Evolutionary conservation across 2,888 invertebrate species (phyloP).

Genomic region (Erebia palarica): DNA sequence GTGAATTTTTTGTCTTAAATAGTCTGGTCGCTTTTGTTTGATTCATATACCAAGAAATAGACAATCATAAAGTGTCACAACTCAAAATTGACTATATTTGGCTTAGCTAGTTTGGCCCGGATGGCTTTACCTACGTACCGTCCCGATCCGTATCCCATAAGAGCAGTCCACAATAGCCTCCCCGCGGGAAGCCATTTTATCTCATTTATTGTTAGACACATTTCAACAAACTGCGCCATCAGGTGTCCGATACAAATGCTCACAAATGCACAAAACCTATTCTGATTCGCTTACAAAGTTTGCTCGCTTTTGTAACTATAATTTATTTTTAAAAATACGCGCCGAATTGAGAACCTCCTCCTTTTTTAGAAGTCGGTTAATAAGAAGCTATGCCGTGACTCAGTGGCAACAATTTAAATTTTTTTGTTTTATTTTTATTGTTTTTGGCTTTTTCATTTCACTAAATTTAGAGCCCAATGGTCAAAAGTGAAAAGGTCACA

Average conservation of each 20-base stretch:
- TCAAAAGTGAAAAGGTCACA: no score
- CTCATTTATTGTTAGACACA: conserved; percentile 65
- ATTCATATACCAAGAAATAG: background rate
- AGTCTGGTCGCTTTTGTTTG: no score
- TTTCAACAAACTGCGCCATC: conserved; percentile 59
- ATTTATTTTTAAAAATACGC: no score
- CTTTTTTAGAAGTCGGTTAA: no score
- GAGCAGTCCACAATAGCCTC: conserved; percentile 73
- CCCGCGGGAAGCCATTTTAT: conserved; percentile 73
- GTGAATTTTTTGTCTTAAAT: no score
- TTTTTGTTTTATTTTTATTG: background rate
- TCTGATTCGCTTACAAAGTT: conserved; percentile 11
- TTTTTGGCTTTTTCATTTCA: background rate
- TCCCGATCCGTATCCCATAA: conserved; percentile 55
- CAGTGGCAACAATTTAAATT: background rate
- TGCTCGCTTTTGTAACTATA: background rate
- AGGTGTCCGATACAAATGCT: conserved; percentile 59
- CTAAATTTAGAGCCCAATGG: no score
- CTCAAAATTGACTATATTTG: background rate
- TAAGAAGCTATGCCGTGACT: background rate
- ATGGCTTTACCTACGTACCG: conserved; percentile 52
- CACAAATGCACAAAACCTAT: conserved; percentile 14
- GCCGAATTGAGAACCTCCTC: no score
- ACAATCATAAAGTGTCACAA: background rate
- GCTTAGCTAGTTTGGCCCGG: background rate